Evolutionary conservation across 2,888 invertebrate species (phyloP), one percentile per base, ranked within the genome.

Genomic region (Eutolmus rufibarbis): DNA sequence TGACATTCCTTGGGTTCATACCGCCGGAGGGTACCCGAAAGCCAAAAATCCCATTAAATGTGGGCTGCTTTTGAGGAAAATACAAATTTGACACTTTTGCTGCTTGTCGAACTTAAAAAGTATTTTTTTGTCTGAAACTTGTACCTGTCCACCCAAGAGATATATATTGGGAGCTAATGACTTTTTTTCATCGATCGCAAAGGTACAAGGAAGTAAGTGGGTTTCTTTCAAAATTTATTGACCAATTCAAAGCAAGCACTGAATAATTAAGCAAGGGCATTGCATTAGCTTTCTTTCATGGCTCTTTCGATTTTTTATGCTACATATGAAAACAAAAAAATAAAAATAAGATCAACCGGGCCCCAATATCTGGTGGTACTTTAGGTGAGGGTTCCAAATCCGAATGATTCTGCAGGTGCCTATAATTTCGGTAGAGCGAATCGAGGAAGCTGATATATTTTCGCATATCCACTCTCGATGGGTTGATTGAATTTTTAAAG

Each of bases 31-130:
- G 23, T 51, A 43, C 23, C 79, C 8, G 1, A n/a, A 79, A 79
- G 4, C n/a, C 51, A 1, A 79, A 51, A 51, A 51, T 43, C 46
- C 79, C 79, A 79, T 79, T 79, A 79, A 79, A 79, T 79, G 79
- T 79, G 51, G 79, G 51, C 40, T 79, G 46, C 28, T 79, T 79
- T 79, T 14, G 23, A 79, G 31, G 31, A 16, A 79, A 79, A 28
- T 51, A 79, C 51, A 78, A 34, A 76, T 76, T 76, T 34, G 37
- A 76, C 34, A 37, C 76, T 76, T 76, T 19, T 76, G 34, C 76
- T 76, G 66, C 66, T 66, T 66, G 66, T 66, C 66, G 66, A 66
- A 66, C 66, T 66, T 19, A 66, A 66, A 57, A 57, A 66, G 66
- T 23, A 28, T 66, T 66, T 28, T 66, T 66, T 66, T 66, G 19